Conservation (phyloP, 2,888 invertebrate genomes). For the Charanyca ferruginea region DNA sequence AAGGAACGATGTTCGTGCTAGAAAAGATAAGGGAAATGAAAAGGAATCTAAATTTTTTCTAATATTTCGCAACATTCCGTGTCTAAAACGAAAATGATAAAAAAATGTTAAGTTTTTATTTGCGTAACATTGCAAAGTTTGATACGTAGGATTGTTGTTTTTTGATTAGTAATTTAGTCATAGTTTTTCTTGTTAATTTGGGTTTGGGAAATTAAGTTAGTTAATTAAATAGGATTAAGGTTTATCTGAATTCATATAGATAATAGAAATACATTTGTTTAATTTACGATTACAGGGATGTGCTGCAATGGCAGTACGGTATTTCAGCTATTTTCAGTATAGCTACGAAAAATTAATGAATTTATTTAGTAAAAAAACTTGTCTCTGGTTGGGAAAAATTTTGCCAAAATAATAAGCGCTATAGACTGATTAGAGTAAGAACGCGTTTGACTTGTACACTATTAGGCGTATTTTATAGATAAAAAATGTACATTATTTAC, state of each 20-base stretch:
- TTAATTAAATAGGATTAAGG: constrained; percentile 87
- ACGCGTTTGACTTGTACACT: constrained; percentile 89
- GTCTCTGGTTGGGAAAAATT: constrained; percentile 76
- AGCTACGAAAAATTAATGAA: constrained; percentile 75
- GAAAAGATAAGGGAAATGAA: constrained; percentile 73
- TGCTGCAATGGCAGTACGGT: constrained; percentile 87
- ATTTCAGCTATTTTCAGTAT: constrained; percentile 77
- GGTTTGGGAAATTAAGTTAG: constrained; percentile 90
- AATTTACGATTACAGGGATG: constrained; percentile 90
- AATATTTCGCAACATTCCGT: constrained; percentile 88
- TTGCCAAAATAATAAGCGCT: constrained; percentile 90
- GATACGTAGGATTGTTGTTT: constrained; percentile 88
- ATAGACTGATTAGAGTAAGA: constrained; percentile 91
- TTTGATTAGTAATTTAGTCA: constrained; percentile 87
- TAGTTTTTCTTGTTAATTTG: constrained; percentile 90
- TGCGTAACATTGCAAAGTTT: constrained; percentile 87
- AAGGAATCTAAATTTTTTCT: constrained; percentile 74
- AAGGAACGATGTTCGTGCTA: constrained; percentile 84
- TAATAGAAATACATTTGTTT: constrained; percentile 86
- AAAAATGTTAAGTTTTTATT: constrained; percentile 90
- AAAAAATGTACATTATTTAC: constrained; percentile 88
- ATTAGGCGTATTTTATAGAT: constrained; percentile 90
- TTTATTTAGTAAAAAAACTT: constrained; percentile 81
- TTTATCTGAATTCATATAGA: constrained; percentile 90
- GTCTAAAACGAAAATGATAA: constrained; percentile 68